Conservation (phyloP, 2,888 invertebrate species). For the Leptopilina drosophilae region DNA sequence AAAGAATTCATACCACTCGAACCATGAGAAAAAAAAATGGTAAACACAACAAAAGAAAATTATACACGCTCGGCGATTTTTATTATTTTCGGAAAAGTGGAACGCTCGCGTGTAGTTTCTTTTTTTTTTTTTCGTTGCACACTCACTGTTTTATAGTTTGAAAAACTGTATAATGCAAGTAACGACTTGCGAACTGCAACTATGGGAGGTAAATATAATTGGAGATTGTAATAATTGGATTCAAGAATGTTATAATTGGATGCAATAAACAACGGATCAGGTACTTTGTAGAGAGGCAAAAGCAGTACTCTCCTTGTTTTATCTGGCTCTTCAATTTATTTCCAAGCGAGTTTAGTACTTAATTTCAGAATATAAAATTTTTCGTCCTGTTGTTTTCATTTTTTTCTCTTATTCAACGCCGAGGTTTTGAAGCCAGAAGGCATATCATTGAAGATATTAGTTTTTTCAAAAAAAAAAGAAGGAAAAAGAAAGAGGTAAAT, state of each 20-base stretch:
- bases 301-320: slow-evolving; percentile 19
- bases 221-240: slow-evolving; percentile 31
- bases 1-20: no score
- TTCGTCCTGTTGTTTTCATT: not conserved
- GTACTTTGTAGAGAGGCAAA: slow-evolving; percentile 15
- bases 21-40: not conserved
- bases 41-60: not conserved
- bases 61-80: not conserved
- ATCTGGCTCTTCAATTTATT: slow-evolving; percentile 35
- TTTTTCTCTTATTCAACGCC: no score
- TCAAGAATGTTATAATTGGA: slow-evolving; percentile 32
- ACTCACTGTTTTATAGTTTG: not conserved
- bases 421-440: slow-evolving; percentile 11
- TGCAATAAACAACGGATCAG: slow-evolving; percentile 26
- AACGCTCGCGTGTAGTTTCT: not conserved
- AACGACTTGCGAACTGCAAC: slow-evolving; percentile 14
- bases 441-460: slow-evolving; percentile 4
- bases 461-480: not conserved
- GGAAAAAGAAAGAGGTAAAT: not conserved
- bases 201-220: slow-evolving; percentile 19
- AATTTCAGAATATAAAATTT: slow-evolving; percentile 13
- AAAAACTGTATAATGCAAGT: not conserved
- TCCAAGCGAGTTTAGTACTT: slow-evolving; percentile 17
- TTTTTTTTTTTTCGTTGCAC: not conserved
- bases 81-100: not conserved